These are phyloP conservation scores for Synanceia verrucosa DNA, from an alignment of 2,797 vertebrate species.

Conservation along the genomic window DNA sequence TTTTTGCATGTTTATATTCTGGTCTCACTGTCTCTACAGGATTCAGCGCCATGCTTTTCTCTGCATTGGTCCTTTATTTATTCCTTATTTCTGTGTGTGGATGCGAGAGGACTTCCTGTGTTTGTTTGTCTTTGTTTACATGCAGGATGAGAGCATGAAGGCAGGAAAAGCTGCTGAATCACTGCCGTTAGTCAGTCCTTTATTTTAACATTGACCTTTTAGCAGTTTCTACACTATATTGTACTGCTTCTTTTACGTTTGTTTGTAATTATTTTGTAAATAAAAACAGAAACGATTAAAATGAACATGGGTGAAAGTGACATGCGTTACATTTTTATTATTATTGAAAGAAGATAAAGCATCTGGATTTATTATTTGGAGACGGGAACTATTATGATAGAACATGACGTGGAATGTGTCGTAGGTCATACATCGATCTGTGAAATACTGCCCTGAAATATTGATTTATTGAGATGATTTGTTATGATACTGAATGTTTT, in stretches of 20 bases:
- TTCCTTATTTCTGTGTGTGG: conserved; percentile 22
- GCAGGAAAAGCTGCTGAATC: conserved; percentile 34
- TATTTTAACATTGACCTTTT: conserved; percentile 35
- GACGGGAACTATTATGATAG: too few species aligned
- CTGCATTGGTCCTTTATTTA: conserved; percentile 33
- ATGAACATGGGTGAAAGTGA: conserved; percentile 25
- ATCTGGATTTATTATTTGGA: neutral
- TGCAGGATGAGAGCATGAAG: conserved; percentile 13
- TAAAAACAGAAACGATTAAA: conserved; percentile 47
- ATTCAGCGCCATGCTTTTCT: neutral
- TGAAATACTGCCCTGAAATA: too few species aligned
- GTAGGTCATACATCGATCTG: too few species aligned
- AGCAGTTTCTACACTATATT: conserved; percentile 71
- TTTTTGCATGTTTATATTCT: neutral
- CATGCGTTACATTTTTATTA: neutral
- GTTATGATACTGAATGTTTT: too few species aligned
- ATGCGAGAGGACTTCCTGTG: conserved; percentile 4
- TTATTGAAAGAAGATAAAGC: neutral
- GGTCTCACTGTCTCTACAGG: neutral
- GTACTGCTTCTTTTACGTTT: conserved; percentile 64
- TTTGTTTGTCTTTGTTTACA: conserved; percentile 56
- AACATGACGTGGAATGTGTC: too few species aligned
- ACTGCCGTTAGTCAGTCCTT: conserved; percentile 61
- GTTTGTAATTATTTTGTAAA: conserved; percentile 78
- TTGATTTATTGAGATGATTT: too few species aligned